Evolutionary conservation across 2,888 invertebrate genomes (phyloP), one percentile per base, ranked within the genome.

Genomic region (Villa cingulata): DNA sequence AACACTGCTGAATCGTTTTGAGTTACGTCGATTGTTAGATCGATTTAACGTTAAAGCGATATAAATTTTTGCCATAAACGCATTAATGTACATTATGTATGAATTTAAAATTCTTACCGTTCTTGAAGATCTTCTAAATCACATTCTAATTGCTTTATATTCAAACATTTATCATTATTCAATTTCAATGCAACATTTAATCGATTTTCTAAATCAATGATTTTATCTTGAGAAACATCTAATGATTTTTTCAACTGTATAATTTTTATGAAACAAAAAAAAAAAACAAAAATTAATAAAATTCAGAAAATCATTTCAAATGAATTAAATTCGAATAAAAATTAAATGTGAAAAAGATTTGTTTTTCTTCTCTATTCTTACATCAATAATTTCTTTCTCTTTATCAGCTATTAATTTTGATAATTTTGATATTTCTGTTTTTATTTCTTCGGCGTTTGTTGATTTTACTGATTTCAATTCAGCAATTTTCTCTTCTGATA

Each of bases 311-410:
- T n/a, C n/a, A n/a, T n/a, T n/a, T n/a, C n/a, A n/a, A n/a, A n/a
- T n/a, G n/a, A n/a, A n/a, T n/a, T n/a, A n/a, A n/a, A n/a, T n/a
- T n/a, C n/a, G n/a, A n/a, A n/a, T n/a, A n/a, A n/a, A n/a, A n/a
- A n/a, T n/a, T n/a, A n/a, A n/a, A n/a, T n/a, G n/a, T n/a, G n/a
- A n/a, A n/a, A n/a, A n/a, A n/a, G n/a, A n/a, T n/a, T n/a, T n/a
- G n/a, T n/a, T n/a, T n/a, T n/a, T n/a, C n/a, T n/a, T n/a, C n/a
- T n/a, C n/a, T n/a, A n/a, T n/a, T n/a, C n/a, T n/a, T 27, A 51
- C 48, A 20, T 29, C 15, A 6, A 29, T 5, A 19, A 51, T 46
- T 37, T 51, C 46, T 10, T 39, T 36, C 2, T 51, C 48, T 16
- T 48, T 51, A 3, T 48, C 48, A 2, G 9, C 10, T n/a, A 46